Base-by-base conservation (phyloP, 2,888 invertebrate genomes). In the Scrobipalpa atriplicella region DNA sequence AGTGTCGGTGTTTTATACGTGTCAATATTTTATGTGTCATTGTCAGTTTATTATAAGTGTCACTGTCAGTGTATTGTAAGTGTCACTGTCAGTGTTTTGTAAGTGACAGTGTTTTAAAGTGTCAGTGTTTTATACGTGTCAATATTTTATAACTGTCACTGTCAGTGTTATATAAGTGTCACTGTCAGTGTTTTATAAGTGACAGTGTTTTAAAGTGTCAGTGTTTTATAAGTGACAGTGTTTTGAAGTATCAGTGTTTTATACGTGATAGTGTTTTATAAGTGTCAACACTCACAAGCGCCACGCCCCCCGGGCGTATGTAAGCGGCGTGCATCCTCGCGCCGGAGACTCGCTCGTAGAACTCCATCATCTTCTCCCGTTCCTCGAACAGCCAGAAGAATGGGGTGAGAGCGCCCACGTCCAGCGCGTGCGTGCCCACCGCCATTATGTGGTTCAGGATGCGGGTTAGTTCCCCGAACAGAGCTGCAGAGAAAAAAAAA, bases 311-410 rank as follows among this genome's bases (percentile, higher is more conserved):
- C 0, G 99, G 99, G 16, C 99, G 93, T 43, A 99, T 94, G 79
- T 99, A 99, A 7, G 99, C 99, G 1, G 99, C 99, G 89, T 99
- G 99, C 99, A 99, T 99, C 52, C 99, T 95, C 11, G 99, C 99
- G 0, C 99, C 99, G 67, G 98, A 98, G 0, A 98, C 99, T 69
- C 99, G 94, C 85, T 99, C 99, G 82, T 99, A 99, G 87, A 99
- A 99, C 88, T 99, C 99, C 98, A 99, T 98, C 93, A 99, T 94
- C 90, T 99, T 99, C 89, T 99, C 99, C 76, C 99, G 94, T 85
- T 99, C 99, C 87, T 99, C 99, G 85, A 99, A 99, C 64, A 99
- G 93, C 99, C 99, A 99, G 94, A 99, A 99, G 90, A 99, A 98
- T 0, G 99, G 99, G 0, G 99, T 99, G 68, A 99, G 92, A 1